phyloP scores from a whole-genome alignment of 1,140 invertebrate species.

The Trinorchestia longiramus region DNA sequence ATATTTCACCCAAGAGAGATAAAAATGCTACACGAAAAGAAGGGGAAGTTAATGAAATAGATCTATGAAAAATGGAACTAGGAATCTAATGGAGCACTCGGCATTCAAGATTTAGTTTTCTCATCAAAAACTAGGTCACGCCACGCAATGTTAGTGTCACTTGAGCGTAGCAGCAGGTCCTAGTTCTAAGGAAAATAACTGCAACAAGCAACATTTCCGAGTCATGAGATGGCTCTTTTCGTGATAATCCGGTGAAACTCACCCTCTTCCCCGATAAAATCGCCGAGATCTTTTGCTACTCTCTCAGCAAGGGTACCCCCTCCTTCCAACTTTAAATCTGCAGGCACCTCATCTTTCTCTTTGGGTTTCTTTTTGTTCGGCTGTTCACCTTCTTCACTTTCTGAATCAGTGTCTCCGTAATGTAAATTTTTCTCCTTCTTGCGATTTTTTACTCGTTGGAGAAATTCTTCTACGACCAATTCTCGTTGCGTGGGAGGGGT shows the following conservation, averaged over 20 bases:
- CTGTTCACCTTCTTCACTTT: slow-evolving; percentile 57
- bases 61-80: neutral
- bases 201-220: slow-evolving; percentile 17
- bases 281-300: slow-evolving; percentile 62
- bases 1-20: neutral
- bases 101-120: neutral
- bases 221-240: neutral
- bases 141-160: neutral
- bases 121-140: neutral
- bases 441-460: slow-evolving; percentile 64
- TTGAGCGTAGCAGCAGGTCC: neutral
- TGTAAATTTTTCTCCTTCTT: slow-evolving; percentile 66
- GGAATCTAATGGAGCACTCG: neutral
- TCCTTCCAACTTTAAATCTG: slow-evolving; percentile 61
- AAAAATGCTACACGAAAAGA: neutral
- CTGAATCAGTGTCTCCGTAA: slow-evolving; percentile 65
- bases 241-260: slow-evolving; percentile 56
- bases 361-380: slow-evolving; percentile 4
- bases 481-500: slow-evolving; percentile 65
- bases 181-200: neutral
- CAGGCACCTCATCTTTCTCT: neutral
- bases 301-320: slow-evolving; percentile 61
- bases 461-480: slow-evolving; percentile 65
- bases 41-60: neutral
- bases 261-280: slow-evolving; percentile 66